Conservation (phyloP, 2,797 vertebrate species). For the Phoeniculus purpureus region DNA sequence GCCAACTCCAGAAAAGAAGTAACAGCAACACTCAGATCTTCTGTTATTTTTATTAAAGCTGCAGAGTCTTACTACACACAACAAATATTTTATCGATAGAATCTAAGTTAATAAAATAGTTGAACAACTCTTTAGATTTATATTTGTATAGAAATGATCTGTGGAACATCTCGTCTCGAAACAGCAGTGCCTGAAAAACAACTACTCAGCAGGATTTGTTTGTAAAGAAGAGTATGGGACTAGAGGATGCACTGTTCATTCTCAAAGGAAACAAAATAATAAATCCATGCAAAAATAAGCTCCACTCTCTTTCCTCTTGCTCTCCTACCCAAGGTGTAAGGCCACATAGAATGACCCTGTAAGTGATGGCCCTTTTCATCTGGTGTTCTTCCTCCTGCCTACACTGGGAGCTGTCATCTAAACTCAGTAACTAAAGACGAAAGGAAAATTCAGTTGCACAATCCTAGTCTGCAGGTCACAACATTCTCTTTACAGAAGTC, state of each 20-base stretch:
- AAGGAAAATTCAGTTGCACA: constrained; percentile 54
- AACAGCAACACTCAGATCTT: constrained; percentile 24
- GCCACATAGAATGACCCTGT: background rate
- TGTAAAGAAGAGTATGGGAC: constrained; percentile 59
- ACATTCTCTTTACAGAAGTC: constrained; percentile 26
- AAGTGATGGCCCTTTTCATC: background rate
- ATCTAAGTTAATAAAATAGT: constrained; percentile 85
- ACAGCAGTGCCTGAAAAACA: constrained; percentile 57
- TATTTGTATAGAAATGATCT: constrained; percentile 80
- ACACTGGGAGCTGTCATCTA: background rate
- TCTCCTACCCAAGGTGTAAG: constrained; percentile 21
- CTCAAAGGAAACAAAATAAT: constrained; percentile 1
- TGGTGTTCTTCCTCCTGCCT: background rate
- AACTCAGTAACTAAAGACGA: background rate
- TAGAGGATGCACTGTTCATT: constrained; percentile 63
- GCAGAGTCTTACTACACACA: constrained; percentile 75
- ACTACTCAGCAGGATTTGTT: constrained; percentile 17
- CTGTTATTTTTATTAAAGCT: constrained; percentile 78
- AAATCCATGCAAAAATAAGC: constrained; percentile 55
- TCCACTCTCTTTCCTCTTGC: background rate
- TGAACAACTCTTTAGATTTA: constrained; percentile 78
- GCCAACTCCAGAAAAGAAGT: background rate
- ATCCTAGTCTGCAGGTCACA: constrained; percentile 60
- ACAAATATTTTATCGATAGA: constrained; percentile 79
- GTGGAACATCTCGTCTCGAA: constrained; percentile 60